These are phyloP conservation scores for Valencia hispanica DNA, from an alignment of 2,797 vertebrate species.

Conservation along the genomic window DNA sequence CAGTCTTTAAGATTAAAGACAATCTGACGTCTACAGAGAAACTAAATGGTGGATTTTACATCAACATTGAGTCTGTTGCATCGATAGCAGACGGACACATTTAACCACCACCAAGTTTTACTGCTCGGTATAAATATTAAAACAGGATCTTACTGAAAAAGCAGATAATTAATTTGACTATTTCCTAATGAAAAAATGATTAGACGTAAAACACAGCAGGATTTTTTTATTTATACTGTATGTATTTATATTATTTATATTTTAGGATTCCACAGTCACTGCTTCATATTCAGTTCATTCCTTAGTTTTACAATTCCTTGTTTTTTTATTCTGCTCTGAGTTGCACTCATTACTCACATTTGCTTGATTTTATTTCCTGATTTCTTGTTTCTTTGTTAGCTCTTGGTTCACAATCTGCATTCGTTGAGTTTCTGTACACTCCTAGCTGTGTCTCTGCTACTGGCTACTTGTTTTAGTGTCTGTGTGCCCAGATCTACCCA, in stretches of 20 bases:
- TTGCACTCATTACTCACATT: too few species aligned
- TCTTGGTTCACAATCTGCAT: neutral
- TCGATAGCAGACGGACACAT: too few species aligned
- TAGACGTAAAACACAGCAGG: too few species aligned
- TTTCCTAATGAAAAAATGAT: neutral
- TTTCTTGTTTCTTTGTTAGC: neutral
- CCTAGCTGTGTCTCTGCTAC: neutral
- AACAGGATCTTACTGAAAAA: neutral
- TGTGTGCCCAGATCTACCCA: too few species aligned
- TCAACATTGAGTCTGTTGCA: neutral
- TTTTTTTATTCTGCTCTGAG: too few species aligned
- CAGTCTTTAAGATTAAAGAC: neutral
- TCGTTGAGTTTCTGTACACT: neutral
- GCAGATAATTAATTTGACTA: neutral
- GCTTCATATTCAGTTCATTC: too few species aligned
- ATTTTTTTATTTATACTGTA: too few species aligned
- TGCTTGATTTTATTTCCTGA: too few species aligned
- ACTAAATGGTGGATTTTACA: neutral
- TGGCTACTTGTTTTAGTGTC: neutral
- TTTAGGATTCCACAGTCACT: too few species aligned
- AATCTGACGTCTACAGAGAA: neutral
- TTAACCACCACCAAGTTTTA: neutral
- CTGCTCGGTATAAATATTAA: neutral
- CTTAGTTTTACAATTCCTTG: too few species aligned
- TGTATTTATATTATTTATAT: too few species aligned